Evolutionary conservation across 2,113 vertebrate species (phyloP).

Genomic region (Martes martes): DNA sequence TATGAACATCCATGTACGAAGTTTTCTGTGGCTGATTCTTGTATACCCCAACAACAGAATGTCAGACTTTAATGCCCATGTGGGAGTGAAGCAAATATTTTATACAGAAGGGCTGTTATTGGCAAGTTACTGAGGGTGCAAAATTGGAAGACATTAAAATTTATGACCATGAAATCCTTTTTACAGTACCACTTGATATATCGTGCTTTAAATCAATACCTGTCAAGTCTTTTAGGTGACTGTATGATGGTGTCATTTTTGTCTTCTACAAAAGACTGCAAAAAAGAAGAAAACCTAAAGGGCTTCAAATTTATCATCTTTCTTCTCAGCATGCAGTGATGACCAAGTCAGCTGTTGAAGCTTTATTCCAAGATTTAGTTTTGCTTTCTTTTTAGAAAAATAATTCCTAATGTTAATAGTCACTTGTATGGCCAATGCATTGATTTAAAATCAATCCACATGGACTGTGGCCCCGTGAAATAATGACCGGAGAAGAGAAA

Average conservation of each 20-base stretch:
- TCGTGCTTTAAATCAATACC: slow-evolving; percentile 84
- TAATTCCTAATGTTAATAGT: slow-evolving; percentile 45
- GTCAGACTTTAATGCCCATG: slow-evolving; percentile 65
- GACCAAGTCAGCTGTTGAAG: slow-evolving; percentile 67
- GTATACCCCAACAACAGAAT: slow-evolving; percentile 51
- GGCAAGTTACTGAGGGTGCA: slow-evolving; percentile 83
- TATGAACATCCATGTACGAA: neutral
- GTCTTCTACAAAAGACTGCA: slow-evolving; percentile 75
- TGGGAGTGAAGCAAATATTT: slow-evolving; percentile 79
- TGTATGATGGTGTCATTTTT: slow-evolving; percentile 82
- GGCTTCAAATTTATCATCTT: slow-evolving; percentile 75
- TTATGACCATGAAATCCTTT: slow-evolving; percentile 87
- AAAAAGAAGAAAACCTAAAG: slow-evolving; percentile 72
- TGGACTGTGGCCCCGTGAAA: neutral
- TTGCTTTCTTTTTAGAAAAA: slow-evolving; percentile 55
- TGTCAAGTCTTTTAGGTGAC: slow-evolving; percentile 82
- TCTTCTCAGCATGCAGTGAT: slow-evolving; percentile 74
- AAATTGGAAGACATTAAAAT: slow-evolving; percentile 86
- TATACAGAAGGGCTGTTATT: slow-evolving; percentile 81
- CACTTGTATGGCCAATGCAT: neutral
- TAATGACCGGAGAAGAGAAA: neutral
- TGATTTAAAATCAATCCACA: slow-evolving; percentile 58
- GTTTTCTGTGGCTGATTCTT: slow-evolving; percentile 59
- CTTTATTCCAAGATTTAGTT: slow-evolving; percentile 66
- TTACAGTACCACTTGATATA: slow-evolving; percentile 84